Evolutionary conservation across 2,797 vertebrate species (phyloP).

Genomic region (Ciconia nigra): DNA sequence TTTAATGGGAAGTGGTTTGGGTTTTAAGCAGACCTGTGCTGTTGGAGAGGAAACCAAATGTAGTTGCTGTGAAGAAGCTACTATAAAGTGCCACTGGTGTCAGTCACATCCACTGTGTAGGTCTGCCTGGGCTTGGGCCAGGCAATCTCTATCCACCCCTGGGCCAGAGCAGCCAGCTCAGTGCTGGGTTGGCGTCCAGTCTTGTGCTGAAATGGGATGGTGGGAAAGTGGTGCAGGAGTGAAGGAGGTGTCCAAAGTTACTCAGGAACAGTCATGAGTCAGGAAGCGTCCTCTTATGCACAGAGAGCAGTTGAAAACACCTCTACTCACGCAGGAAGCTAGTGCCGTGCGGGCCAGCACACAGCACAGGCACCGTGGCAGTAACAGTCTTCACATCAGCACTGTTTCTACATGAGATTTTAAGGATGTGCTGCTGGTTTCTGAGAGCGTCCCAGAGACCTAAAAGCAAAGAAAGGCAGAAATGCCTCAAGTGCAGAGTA

Average conservation of each 20-base stretch:
- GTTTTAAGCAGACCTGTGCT: neutral
- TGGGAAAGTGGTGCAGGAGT: neutral
- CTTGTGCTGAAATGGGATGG: neutral
- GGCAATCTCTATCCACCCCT: neutral
- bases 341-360: neutral
- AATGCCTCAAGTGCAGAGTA: neutral
- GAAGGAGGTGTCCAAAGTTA: neutral
- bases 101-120: neutral
- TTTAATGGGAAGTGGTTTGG: neutral
- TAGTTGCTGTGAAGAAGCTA: neutral
- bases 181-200: neutral
- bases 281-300: neutral
- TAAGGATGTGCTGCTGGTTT: neutral
- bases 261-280: neutral
- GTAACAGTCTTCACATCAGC: neutral
- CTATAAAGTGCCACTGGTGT: neutral
- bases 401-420: neutral
- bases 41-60: neutral
- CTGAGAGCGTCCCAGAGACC: neutral
- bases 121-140: neutral
- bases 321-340: rapidly evolving
- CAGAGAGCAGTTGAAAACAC: neutral
- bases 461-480: neutral
- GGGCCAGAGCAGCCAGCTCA: neutral
- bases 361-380: neutral